Evolutionary conservation across 2,113 vertebrate species (phyloP).

Genomic region (Gobiocypris rarus): DNA sequence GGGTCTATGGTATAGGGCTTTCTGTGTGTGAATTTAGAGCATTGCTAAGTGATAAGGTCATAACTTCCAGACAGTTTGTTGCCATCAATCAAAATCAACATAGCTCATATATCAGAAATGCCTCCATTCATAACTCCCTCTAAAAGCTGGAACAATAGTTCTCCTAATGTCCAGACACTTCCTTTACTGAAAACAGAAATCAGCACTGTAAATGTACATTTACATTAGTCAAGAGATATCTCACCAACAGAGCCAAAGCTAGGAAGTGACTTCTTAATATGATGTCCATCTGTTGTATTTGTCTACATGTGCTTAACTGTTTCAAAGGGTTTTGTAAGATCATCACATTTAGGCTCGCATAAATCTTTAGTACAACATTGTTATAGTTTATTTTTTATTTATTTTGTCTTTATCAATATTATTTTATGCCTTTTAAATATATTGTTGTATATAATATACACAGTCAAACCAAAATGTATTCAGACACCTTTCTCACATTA

Average conservation of each 20-base stretch:
- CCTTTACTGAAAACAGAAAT: not conserved
- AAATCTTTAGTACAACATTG: not conserved
- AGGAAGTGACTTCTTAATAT: not conserved
- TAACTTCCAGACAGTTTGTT: conserved; percentile 49
- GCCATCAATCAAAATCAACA: conserved; percentile 38
- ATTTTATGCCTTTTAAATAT: not conserved
- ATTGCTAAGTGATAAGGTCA: conserved; percentile 20
- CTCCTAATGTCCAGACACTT: conserved; percentile 6
- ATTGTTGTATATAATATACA: too few species aligned
- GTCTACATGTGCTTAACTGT: not conserved
- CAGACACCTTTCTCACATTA: too few species aligned
- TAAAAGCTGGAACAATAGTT: conserved; percentile 38
- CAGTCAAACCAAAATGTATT: too few species aligned
- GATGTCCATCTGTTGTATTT: not conserved
- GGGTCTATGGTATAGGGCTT: not conserved
- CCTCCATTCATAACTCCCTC: conserved; percentile 2
- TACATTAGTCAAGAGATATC: not conserved
- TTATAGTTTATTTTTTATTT: not conserved
- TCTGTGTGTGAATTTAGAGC: conserved; percentile 39
- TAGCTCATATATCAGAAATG: not conserved
- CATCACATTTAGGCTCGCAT: not conserved
- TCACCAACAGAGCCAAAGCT: not conserved
- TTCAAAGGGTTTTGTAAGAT: not conserved
- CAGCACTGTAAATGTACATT: not conserved
- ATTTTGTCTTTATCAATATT: not conserved